Evolutionary conservation across 2,797 vertebrate species (phyloP).

Genomic region (Falco rusticolus): DNA sequence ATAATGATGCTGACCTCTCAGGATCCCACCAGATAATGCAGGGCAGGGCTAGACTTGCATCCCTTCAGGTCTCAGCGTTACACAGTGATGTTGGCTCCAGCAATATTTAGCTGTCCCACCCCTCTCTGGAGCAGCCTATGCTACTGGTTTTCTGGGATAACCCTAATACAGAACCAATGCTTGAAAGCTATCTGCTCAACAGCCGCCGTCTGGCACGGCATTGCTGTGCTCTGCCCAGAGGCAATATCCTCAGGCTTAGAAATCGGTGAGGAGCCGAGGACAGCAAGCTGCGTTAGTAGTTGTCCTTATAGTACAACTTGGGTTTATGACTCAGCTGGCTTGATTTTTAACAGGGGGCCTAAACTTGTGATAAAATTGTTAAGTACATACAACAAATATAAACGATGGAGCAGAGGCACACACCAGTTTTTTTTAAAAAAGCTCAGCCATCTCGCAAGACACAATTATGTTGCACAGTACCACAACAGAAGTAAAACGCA

Average conservation of each 20-base stretch:
- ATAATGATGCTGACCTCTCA: background rate
- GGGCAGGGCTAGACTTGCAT: too few relatives aligned
- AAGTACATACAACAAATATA: background rate
- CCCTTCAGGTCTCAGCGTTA: background rate
- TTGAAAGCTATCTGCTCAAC: background rate
- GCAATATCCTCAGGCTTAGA: background rate
- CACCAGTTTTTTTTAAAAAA: background rate
- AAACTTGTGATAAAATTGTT: background rate
- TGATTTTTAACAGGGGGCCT: background rate
- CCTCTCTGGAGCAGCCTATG: background rate
- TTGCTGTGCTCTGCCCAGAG: background rate
- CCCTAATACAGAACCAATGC: background rate
- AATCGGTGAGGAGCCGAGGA: background rate
- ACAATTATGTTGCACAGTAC: background rate
- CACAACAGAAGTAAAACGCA: background rate
- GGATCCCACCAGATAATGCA: background rate
- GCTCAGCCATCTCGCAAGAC: background rate
- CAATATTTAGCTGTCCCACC: background rate
- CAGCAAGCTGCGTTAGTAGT: background rate
- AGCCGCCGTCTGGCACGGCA: background rate
- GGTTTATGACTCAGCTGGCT: background rate
- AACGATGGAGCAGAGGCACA: background rate
- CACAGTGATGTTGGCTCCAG: background rate
- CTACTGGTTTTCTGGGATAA: background rate
- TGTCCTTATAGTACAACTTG: background rate